A percentile compares a stretch with the other conserved stretches of the same genome.
These are phyloP conservation scores for Pangasius krempfi DNA, from an alignment of 2,797 vertebrate species.

Conservation along the genomic window DNA sequence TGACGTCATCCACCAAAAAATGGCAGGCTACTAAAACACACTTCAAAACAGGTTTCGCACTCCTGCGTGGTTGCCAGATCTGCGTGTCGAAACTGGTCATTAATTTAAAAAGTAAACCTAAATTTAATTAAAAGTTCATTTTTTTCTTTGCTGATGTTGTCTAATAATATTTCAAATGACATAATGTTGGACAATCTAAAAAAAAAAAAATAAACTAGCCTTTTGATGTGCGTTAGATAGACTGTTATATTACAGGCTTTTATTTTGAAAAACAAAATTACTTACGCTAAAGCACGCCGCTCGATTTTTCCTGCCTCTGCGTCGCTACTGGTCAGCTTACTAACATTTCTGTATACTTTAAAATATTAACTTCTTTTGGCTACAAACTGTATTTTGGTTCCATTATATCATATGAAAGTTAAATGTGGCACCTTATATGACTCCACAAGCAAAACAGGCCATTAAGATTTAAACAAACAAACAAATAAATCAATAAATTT, in stretches of 20 bases:
- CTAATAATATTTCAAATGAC: background rate
- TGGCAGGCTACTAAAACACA: background rate
- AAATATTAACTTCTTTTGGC: background rate
- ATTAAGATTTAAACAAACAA: background rate
- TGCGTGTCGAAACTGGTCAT: background rate
- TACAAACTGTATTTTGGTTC: background rate
- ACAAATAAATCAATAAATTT: background rate
- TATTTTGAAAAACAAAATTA: slow-evolving; percentile 1
- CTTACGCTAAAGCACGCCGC: background rate
- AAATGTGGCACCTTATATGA: background rate
- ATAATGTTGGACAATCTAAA: background rate
- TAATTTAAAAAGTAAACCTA: background rate
- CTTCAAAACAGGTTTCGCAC: slow-evolving; percentile 43
- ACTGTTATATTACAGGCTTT: background rate
- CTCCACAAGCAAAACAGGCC: background rate
- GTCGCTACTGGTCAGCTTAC: background rate
- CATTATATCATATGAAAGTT: background rate
- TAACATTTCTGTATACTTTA: background rate
- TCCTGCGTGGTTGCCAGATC: background rate
- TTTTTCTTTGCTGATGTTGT: background rate
- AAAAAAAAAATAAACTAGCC: background rate
- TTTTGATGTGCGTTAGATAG: background rate
- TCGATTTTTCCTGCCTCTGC: background rate
- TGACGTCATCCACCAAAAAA: slow-evolving; percentile 19
- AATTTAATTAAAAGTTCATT: too few species aligned